phyloP scores from a whole-genome alignment of 2,888 invertebrate genomes.

The Drosophila borborema region DNA sequence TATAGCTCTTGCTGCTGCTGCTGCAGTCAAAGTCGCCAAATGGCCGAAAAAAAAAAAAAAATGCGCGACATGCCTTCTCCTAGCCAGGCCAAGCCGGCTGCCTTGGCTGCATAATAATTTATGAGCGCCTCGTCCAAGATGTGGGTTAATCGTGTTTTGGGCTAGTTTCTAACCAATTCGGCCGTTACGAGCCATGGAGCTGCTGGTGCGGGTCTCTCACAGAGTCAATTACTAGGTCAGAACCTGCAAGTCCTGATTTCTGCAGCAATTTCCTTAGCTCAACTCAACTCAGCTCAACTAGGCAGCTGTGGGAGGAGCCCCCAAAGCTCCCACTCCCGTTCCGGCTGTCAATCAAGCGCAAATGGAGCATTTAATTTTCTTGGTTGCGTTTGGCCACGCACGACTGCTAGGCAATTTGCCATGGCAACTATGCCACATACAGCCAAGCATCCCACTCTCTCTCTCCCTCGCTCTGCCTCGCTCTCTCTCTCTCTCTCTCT shows the following conservation, averaged over 20 bases:
- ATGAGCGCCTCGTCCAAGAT: slow-evolving; percentile 85
- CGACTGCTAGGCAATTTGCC: slow-evolving; percentile 68
- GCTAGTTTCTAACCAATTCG: slow-evolving; percentile 74
- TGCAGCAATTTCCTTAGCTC: slow-evolving; percentile 58
- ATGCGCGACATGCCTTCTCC: slow-evolving; percentile 59
- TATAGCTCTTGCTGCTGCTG: slow-evolving; percentile 4
- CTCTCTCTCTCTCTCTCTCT: background rate
- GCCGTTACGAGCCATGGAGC: slow-evolving; percentile 17
- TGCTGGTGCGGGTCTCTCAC: slow-evolving; percentile 60
- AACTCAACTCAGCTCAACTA: slow-evolving; percentile 42
- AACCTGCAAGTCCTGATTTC: slow-evolving; percentile 79
- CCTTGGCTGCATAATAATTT: slow-evolving; percentile 83
- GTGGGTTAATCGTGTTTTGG: slow-evolving; percentile 86
- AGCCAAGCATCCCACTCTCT: background rate
- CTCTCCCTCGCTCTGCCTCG: background rate
- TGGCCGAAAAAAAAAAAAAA: slow-evolving; percentile 51
- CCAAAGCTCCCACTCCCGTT: slow-evolving; percentile 6
- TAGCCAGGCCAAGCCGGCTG: slow-evolving; percentile 24
- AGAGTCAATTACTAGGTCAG: slow-evolving; percentile 78
- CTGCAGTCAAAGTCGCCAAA: slow-evolving; percentile 42
- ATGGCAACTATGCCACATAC: slow-evolving; percentile 37
- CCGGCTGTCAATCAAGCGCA: slow-evolving; percentile 51
- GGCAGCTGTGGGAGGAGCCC: slow-evolving; percentile 39
- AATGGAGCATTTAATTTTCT: slow-evolving; percentile 52
- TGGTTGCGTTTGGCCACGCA: slow-evolving; percentile 61